These are phyloP conservation scores for Cydia fagiglandana DNA, from an alignment of 1,140 invertebrate species.

Conservation along the genomic window DNA sequence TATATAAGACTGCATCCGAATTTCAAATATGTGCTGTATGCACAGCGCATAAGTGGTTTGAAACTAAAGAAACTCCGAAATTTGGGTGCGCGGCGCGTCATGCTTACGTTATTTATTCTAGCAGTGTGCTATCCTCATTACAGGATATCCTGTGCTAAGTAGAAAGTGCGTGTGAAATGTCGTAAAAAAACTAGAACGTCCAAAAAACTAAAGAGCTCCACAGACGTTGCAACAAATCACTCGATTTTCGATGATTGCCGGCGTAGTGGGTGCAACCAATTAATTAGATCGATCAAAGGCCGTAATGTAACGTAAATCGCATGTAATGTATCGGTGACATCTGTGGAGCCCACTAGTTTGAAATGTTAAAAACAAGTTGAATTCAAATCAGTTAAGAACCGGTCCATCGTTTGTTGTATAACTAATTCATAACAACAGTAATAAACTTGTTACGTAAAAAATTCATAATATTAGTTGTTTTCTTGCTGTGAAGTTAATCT, in stretches of 20 bases:
- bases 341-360: too few species aligned
- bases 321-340: too few species aligned
- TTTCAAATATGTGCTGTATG: background rate
- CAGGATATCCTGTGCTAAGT: slow-evolving; percentile 12
- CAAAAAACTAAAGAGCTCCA: background rate
- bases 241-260: too few species aligned
- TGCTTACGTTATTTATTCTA: slow-evolving; percentile 16
- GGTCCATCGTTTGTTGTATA: background rate
- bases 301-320: too few species aligned
- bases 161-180: background rate
- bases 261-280: too few species aligned
- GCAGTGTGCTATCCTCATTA: background rate
- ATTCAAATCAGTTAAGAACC: background rate
- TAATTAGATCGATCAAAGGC: too few species aligned
- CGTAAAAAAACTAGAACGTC: background rate
- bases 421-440: too few species aligned
- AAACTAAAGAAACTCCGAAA: background rate
- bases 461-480: background rate
- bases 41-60: background rate
- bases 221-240: too few species aligned
- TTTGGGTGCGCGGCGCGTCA: background rate
- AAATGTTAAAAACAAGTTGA: background rate
- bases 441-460: background rate
- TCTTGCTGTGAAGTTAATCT: background rate
- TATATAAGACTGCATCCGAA: background rate